These are phyloP conservation scores for Phaedon cochleariae DNA, from an alignment of 2,888 invertebrate species.

Conservation along the genomic window DNA sequence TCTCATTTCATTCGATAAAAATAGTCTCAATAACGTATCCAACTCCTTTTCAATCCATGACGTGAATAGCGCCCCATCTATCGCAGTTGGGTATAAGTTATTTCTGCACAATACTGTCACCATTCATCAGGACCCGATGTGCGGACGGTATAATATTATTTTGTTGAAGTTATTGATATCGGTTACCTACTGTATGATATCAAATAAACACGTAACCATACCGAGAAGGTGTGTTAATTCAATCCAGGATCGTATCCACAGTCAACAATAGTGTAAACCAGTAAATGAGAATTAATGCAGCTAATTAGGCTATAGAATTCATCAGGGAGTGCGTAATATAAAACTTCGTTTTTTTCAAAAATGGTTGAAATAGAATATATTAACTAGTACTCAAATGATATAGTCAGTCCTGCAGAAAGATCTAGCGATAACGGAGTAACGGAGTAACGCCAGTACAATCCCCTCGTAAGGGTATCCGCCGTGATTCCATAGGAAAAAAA, in stretches of 20 bases:
- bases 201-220: background rate
- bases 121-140: conserved; percentile 21
- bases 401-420: too few relatives aligned
- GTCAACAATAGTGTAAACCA: background rate
- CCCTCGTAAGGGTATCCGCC: too few relatives aligned
- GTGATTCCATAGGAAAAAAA: too few relatives aligned
- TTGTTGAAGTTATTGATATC: background rate
- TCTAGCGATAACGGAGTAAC: too few relatives aligned
- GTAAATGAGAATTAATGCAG: too few relatives aligned
- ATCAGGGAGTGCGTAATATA: too few relatives aligned
- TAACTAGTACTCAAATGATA: too few relatives aligned
- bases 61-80: background rate
- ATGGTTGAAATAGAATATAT: too few relatives aligned
- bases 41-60: background rate
- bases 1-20: background rate
- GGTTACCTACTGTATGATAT: background rate
- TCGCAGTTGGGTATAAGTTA: background rate
- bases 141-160: conserved; percentile 15
- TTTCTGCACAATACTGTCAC: conserved; percentile 17
- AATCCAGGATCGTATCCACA: background rate
- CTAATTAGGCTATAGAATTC: too few relatives aligned
- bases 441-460: too few relatives aligned
- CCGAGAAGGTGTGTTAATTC: background rate
- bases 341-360: too few relatives aligned
- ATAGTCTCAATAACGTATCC: background rate